Conservation (phyloP, 1,140 invertebrate genomes). For the Ostrea denselamellosa region DNA sequence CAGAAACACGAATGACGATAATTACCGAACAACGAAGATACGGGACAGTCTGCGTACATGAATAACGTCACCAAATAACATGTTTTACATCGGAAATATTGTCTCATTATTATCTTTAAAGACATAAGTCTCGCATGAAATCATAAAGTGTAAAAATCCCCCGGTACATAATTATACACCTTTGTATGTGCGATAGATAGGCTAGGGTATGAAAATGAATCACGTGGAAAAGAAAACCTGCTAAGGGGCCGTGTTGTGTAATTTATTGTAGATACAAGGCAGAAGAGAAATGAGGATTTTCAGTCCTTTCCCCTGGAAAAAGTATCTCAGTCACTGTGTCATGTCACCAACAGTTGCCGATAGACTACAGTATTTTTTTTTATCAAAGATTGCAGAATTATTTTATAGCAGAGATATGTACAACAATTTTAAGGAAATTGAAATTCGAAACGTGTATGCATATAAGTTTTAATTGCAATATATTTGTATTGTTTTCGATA, state of each 20-base stretch:
- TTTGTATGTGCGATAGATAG: not conserved
- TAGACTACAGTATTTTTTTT: not conserved
- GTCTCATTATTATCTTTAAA: not conserved
- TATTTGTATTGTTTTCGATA: no score
- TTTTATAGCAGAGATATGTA: no score
- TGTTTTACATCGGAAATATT: not conserved
- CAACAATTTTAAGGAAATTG: no score
- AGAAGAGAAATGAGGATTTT: not conserved
- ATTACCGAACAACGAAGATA: not conserved
- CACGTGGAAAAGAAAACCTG: not conserved
- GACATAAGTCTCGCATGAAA: not conserved
- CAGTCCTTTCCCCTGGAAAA: slow-evolving; percentile 12
- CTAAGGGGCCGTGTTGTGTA: not conserved
- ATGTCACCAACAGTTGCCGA: not conserved
- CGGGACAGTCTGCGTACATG: not conserved
- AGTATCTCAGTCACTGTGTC: not conserved
- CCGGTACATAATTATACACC: not conserved
- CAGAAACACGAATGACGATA: no score
- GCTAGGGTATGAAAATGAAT: not conserved
- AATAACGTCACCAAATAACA: not conserved
- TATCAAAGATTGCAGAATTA: no score
- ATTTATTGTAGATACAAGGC: not conserved
- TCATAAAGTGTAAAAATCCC: not conserved
- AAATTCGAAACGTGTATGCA: no score
- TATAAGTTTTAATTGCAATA: no score